Conservation (phyloP, 1,140 invertebrate species). For the Chionoecetes opilio region DNA sequence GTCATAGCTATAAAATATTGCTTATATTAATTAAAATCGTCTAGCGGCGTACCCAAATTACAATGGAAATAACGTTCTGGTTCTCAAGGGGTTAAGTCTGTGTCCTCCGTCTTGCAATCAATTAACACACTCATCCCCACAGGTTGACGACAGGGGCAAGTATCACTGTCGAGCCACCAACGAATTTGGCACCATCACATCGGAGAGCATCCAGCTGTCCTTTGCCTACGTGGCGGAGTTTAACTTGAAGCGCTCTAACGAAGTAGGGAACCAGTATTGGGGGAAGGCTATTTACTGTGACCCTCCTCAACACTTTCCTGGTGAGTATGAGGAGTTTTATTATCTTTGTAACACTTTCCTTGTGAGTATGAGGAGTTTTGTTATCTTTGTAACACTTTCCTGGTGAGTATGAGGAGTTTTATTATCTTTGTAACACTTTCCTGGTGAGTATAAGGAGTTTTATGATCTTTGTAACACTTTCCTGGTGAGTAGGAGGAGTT, state of each 20-base stretch:
- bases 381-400: no score
- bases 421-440: no score
- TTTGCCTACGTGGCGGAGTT: conserved; percentile 97
- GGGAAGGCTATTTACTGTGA: conserved; percentile 96
- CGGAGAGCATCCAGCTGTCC: conserved; percentile 92
- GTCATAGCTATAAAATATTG: no score
- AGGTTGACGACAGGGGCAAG: conserved; percentile 89
- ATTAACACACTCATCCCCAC: conserved; percentile 39
- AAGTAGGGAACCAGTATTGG: conserved; percentile 95
- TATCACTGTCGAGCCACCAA: conserved; percentile 97
- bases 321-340: conserved; percentile 81
- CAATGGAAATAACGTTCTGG: no score
- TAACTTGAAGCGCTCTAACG: conserved; percentile 92
- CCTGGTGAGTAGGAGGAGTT: no score
- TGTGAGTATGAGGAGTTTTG: not conserved
- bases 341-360: not conserved
- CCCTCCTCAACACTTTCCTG: conserved; percentile 94
- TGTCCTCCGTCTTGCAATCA: no score
- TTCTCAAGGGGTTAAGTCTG: no score
- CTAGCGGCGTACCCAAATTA: no score
- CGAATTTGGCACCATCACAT: conserved; percentile 94
- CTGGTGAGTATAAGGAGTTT: no score
- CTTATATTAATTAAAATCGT: no score
- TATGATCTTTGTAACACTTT: no score
- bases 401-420: no score